Evolutionary conservation across 2,888 invertebrate genomes (phyloP).

Genomic region (Caenorhabditis panamensis): DNA sequence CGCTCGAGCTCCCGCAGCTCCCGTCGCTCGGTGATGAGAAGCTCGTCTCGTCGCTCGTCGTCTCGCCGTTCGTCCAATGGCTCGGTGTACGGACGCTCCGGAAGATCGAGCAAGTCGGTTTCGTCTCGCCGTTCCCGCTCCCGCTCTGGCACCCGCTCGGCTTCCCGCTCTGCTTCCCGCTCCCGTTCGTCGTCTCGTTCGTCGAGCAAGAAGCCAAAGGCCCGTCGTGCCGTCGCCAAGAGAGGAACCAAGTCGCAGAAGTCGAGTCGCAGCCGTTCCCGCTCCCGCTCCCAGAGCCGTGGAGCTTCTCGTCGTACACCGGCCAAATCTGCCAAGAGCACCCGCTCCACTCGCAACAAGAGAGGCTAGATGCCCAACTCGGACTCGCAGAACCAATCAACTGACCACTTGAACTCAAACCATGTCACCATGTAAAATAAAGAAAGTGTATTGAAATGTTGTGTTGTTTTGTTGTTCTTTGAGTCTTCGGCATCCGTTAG

Average conservation of each 20-base stretch:
- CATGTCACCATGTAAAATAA: no score
- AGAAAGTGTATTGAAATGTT: no score
- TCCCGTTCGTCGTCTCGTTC: constrained; percentile 1
- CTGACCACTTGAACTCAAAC: no score
- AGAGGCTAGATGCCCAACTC: no score
- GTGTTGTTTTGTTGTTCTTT: no score
- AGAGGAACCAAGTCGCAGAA: background rate
- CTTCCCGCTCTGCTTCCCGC: background rate
- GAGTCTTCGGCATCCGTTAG: no score
- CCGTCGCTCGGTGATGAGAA: constrained; percentile 1
- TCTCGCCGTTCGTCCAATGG: constrained; percentile 17
- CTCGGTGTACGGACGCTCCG: constrained; percentile 14
- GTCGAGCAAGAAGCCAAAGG: background rate
- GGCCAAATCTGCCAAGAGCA: background rate
- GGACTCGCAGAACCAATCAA: no score
- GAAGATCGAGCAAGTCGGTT: background rate
- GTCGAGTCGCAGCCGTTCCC: background rate
- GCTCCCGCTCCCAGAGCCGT: background rate
- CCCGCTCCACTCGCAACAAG: background rate
- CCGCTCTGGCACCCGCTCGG: background rate
- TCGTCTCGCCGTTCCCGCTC: constrained; percentile 8
- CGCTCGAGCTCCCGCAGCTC: background rate
- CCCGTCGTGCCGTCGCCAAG: background rate
- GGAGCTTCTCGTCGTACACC: background rate
- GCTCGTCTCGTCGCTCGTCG: constrained; percentile 20